A percentile compares a stretch with the other conserved stretches of the same genome.
phyloP scores from a whole-genome alignment of 1,140 invertebrate genomes.

The Drosophila sproati region DNA sequence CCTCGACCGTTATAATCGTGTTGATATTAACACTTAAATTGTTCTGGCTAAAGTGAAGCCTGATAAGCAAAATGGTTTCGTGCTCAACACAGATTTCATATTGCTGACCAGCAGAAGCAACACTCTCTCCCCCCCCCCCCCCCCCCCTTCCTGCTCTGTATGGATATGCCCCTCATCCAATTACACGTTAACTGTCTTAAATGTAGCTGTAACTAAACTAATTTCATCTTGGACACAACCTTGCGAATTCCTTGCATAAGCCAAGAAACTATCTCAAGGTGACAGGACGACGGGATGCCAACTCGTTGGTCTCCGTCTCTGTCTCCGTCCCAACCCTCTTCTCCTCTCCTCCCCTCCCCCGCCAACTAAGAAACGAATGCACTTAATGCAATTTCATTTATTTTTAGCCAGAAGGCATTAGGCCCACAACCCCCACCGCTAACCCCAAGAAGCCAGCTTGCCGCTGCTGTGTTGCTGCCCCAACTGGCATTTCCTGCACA shows the following conservation, averaged over 20 bases:
- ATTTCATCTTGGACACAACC: conserved; percentile 45
- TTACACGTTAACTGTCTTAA: conserved; percentile 23
- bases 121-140: background rate
- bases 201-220: conserved; percentile 49
- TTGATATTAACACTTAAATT: conserved; percentile 32
- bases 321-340: background rate
- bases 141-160: no score
- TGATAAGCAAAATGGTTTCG: conserved; percentile 10
- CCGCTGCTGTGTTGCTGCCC: background rate
- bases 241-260: conserved; percentile 42
- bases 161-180: background rate
- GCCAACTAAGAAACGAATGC: conserved; percentile 28
- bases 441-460: background rate
- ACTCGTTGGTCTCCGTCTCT: background rate
- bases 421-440: conserved; percentile 2
- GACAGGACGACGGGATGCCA: conserved; percentile 31
- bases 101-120: background rate
- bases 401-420: conserved; percentile 19
- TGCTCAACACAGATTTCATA: conserved; percentile 3
- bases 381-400: conserved; percentile 64
- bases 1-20: background rate
- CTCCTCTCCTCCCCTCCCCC: background rate
- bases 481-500: background rate
- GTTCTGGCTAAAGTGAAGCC: conserved; percentile 10
- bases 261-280: conserved; percentile 35